Evolutionary conservation across 2,888 invertebrate genomes (phyloP), one percentile per base, ranked within the genome.

Genomic region (Metacarcinus magister): DNA sequence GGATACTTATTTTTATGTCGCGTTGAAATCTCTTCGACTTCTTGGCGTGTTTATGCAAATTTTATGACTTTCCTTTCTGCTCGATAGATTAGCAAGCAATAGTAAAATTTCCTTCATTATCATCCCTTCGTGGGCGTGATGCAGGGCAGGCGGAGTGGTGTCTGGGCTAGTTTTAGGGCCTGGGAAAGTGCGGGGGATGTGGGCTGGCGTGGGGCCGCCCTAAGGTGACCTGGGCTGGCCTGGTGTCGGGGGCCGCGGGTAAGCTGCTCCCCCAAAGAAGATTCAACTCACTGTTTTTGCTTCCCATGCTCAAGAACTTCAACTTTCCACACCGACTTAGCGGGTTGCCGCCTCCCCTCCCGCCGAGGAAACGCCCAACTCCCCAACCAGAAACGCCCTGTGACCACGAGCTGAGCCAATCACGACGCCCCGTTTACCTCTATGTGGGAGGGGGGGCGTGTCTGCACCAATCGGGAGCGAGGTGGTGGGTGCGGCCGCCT

Each of bases 151-250:
- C 39, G 39, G 39, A 87, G 87, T 28, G 39, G 87, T 16, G 87
- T 16, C 39, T 32, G 39, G 87, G 87, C 39, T 32, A 87, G 87
- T 87, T 39, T 87, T 32, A 39, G 87, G 87, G 87, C 87, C 87
- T 87, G 87, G 87, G 87, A 87, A 87, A 87, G 87, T 87, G 87
- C 32, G 87, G 16, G 67, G 87, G 87, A 39, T 39, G 87, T 87
- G 87, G 93, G 44, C 43, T 75, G 75, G 75, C 44, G 93, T 44
- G 75, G 75, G 60, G 67, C 91, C 92, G 75, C 90, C 95, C 95
- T 92, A 67, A 75, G 95, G 92, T 95, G 95, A 95, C 95, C 95
- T 92, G 91, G 91, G 95, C 60, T 95, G 95, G 91, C 95, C 95
- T 75, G 95, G 82, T 90, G 60, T 91, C 95, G 39, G 90, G 60